Base-by-base conservation (phyloP, 2,797 vertebrate genomes). In the Chaetophractus vellerosus region DNA sequence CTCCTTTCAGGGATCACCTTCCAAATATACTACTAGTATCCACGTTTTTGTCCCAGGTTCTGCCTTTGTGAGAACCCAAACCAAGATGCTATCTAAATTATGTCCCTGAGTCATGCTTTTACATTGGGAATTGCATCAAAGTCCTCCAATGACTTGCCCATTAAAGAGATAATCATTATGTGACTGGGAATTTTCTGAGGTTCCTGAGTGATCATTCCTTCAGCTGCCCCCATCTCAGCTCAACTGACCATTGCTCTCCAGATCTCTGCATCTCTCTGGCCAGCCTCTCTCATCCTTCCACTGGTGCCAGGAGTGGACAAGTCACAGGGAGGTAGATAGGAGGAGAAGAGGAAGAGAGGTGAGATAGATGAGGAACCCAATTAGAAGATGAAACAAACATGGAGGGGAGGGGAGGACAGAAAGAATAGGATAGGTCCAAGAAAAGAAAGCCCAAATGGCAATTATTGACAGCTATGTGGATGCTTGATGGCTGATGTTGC, bases 401-500 rank as follows among this genome's bases (percentile, higher is more conserved):
- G 26, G 18, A 80, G 15, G 23, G 18, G 19, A 6, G 45, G 45
- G 45, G 10, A 64, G 28, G 38, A 61, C 31, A 78, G 36, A 10
- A 38, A 69, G 38, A 64, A 64, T 0, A 71, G 63, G 66, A 63
- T 59, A 76, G 31, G 31, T 48, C 23, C 71, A 55, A 84, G 61
- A 19, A 33, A 33, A 72, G 41, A 64, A 31, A 38, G 68, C 38
- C 38, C 15, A 9, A 50, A 55, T 4, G 16, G 15, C 48, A 71
- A 10, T 66, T 38, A 45, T 0, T 79, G 55, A 48, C 63, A 85
- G n/a, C 6, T 0, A n/a, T 63, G 28, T 8, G 6, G 61, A n/a
- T 0, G 1, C 18, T 72, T 18, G 28, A 59, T n/a, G 21, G 66
- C 9, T 55, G 33, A 19, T 0, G 0, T 2, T 57, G 31, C 74